Evolutionary conservation across 2,797 vertebrate genomes (phyloP).

Genomic region (Zenarchopterus dispar): DNA sequence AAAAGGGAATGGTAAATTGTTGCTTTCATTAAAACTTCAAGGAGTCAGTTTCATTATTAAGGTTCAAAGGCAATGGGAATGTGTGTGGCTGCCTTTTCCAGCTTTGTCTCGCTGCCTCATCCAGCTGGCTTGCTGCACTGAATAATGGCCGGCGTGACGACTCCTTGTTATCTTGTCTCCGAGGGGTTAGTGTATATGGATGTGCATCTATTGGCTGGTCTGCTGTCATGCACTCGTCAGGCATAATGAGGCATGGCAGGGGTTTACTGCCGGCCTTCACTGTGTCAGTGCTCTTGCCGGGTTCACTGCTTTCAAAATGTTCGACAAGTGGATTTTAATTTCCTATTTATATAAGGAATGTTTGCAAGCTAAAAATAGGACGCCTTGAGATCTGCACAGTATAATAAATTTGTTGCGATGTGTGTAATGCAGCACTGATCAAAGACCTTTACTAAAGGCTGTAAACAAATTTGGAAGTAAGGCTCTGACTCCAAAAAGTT

Average conservation of each 20-base stretch:
- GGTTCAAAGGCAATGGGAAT: slow-evolving; percentile 76
- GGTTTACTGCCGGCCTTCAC: slow-evolving; percentile 46
- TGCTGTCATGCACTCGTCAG: slow-evolving; percentile 26
- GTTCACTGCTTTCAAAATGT: slow-evolving; percentile 26
- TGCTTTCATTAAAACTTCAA: slow-evolving; percentile 84
- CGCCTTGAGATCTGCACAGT: neutral
- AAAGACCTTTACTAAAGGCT: too few species aligned
- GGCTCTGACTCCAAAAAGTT: too few species aligned
- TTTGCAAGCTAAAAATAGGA: slow-evolving; percentile 20
- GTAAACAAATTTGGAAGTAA: too few species aligned
- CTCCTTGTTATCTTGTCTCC: slow-evolving; percentile 47
- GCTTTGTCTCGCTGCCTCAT: slow-evolving; percentile 22
- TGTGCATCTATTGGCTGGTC: slow-evolving; percentile 18
- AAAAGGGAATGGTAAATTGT: slow-evolving; percentile 76
- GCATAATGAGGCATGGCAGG: slow-evolving; percentile 46
- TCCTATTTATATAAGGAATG: slow-evolving; percentile 12
- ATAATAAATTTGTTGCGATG: slow-evolving; percentile 5
- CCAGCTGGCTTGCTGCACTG: slow-evolving; percentile 18
- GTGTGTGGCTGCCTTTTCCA: slow-evolving; percentile 33
- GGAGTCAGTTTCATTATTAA: slow-evolving; percentile 75
- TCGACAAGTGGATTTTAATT: slow-evolving; percentile 13
- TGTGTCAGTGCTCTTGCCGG: slow-evolving; percentile 12
- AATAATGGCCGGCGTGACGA: slow-evolving; percentile 52
- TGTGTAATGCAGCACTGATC: slow-evolving; percentile 16
- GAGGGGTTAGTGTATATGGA: slow-evolving; percentile 22